These are phyloP conservation scores for Pelagia noctiluca DNA, from an alignment of 30 jellyfish, hydroid and myxozoan genomes.

Conservation along the genomic window DNA sequence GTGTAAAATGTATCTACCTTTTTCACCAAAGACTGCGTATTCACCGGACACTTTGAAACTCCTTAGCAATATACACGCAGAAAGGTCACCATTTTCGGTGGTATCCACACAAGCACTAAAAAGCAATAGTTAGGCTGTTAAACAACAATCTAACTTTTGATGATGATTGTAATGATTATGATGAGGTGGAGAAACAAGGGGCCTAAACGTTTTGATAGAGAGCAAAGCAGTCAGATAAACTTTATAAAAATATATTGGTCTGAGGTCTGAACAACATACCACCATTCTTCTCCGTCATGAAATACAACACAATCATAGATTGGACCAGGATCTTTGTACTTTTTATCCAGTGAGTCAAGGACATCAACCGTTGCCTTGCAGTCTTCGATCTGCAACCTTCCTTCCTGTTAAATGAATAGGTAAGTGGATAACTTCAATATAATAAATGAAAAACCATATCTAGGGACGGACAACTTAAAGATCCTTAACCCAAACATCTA, in stretches of 20 bases:
- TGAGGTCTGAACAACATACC: too few relatives aligned
- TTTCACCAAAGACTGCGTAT: slow-evolving; percentile 72
- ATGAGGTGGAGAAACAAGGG: too few relatives aligned
- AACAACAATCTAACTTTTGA: too few relatives aligned
- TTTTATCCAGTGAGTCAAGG: slow-evolving; percentile 76
- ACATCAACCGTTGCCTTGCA: slow-evolving; percentile 82
- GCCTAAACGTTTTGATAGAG: too few relatives aligned
- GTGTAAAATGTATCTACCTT: slow-evolving; percentile 71
- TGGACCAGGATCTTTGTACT: slow-evolving; percentile 92
- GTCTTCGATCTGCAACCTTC: slow-evolving; percentile 75
- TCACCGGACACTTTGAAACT: slow-evolving; percentile 74
- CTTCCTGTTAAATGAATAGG: slow-evolving; percentile 29
- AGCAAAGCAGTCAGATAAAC: background rate
- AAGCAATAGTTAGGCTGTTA: too few relatives aligned
- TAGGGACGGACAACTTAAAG: too few relatives aligned
- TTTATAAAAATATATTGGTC: too few relatives aligned
- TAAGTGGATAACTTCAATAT: too few relatives aligned
- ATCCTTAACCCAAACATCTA: too few relatives aligned
- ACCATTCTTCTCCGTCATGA: slow-evolving; percentile 89
- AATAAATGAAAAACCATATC: too few relatives aligned
- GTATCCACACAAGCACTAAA: slow-evolving; percentile 94
- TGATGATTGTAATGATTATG: too few relatives aligned
- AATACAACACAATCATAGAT: slow-evolving; percentile 93
- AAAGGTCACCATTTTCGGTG: slow-evolving; percentile 82
- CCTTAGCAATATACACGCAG: slow-evolving; percentile 60